Conservation (phyloP, 2,888 invertebrate species). For the Lathronympha strigana region DNA sequence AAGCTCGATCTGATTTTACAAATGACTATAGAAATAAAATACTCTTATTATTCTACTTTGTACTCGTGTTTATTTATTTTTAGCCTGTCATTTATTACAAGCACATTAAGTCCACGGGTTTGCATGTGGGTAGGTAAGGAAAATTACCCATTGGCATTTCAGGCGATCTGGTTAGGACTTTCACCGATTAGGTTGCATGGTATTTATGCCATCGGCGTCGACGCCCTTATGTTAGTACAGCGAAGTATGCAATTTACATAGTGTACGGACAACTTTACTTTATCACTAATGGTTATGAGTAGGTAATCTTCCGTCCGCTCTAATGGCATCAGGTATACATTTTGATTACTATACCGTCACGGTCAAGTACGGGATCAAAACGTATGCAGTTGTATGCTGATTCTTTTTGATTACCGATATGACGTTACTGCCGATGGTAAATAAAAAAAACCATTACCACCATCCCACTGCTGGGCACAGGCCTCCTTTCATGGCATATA, state of each 20-base stretch:
- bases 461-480: no score
- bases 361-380: no score
- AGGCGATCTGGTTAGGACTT: conserved; percentile 71
- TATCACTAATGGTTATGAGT: not conserved
- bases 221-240: conserved; percentile 54
- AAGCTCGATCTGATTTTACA: no score
- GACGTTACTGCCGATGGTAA: no score
- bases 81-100: conserved; percentile 44
- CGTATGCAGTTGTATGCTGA: no score
- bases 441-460: no score
- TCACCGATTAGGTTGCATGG: conserved; percentile 75
- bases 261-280: conserved; percentile 12
- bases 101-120: conserved; percentile 45
- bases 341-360: no score
- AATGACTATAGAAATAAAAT: no score
- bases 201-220: conserved; percentile 74
- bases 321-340: no score
- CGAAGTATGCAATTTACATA: conserved; percentile 17
- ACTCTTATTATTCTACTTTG: not conserved
- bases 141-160: conserved; percentile 70
- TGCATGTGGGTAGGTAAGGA: conserved; percentile 51
- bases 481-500: no score
- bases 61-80: conserved; percentile 44
- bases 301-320: no score
- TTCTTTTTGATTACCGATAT: no score